A percentile compares a stretch with the other conserved stretches of the same genome.
Evolutionary conservation across 2,113 vertebrate genomes (phyloP).

Genomic region (Zingel zingel): DNA sequence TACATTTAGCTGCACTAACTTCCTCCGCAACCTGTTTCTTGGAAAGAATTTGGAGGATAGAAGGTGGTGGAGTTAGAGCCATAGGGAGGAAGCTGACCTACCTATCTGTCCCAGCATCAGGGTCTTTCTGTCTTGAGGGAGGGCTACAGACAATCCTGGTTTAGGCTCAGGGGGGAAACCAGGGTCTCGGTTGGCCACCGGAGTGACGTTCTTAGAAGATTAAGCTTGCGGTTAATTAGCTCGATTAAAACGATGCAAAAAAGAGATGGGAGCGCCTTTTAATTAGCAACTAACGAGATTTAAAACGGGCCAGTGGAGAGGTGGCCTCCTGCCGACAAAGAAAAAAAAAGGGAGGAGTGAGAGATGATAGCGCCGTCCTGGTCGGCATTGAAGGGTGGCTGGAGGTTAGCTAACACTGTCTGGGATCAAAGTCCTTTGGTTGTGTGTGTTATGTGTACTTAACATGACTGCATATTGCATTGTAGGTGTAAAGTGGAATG

Average conservation of each 20-base stretch:
- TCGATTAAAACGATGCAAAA: conserved; percentile 81
- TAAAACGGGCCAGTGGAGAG: conserved; percentile 83
- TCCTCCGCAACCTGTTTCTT: conserved; percentile 58
- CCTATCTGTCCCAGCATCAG: conserved; percentile 70
- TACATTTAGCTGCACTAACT: conserved; percentile 65
- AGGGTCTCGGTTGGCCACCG: conserved; percentile 71
- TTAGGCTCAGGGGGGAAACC: conserved; percentile 67
- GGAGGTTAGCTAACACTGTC: conserved; percentile 56
- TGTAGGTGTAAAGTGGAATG: neutral
- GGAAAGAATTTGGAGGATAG: conserved; percentile 57
- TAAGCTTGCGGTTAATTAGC: conserved; percentile 82
- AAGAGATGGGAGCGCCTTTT: conserved; percentile 80
- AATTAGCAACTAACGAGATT: conserved; percentile 87
- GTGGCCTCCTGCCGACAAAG: conserved; percentile 74
- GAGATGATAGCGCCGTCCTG: conserved; percentile 46
- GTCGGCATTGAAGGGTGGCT: conserved; percentile 62
- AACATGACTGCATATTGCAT: neutral
- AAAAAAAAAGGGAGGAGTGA: conserved; percentile 65
- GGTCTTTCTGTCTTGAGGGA: conserved; percentile 76
- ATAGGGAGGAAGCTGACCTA: conserved; percentile 69
- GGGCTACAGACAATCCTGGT: conserved; percentile 74
- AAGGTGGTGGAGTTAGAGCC: conserved; percentile 40
- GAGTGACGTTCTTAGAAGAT: conserved; percentile 82
- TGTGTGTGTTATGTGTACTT: neutral
- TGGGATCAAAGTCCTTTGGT: conserved; percentile 26